Conservation (phyloP, 2,797 vertebrate genomes). For the Garrulus glandarius region DNA sequence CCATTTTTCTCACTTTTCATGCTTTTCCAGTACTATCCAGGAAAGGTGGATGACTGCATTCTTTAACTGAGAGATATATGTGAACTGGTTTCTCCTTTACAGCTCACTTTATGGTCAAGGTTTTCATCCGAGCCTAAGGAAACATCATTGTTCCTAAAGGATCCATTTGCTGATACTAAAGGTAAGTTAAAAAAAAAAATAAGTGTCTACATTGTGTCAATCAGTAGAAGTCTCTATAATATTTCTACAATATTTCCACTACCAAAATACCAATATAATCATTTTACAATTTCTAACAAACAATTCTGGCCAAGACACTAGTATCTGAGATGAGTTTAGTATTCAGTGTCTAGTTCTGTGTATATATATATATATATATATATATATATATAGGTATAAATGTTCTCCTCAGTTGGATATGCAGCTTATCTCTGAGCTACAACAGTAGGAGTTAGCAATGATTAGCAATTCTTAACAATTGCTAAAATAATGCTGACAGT, state of each 20-base stretch:
- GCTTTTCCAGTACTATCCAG: not conserved
- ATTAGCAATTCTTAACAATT: not conserved
- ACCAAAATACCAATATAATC: not conserved
- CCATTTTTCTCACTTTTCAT: not conserved
- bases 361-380: too few species aligned
- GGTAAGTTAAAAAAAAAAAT: not conserved
- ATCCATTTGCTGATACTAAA: not conserved
- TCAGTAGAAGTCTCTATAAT: not conserved
- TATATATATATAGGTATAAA: not conserved
- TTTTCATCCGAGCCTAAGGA: not conserved
- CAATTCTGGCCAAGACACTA: not conserved
- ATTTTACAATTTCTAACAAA: not conserved
- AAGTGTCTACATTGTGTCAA: not conserved
- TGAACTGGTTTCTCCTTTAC: not conserved
- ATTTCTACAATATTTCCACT: not conserved
- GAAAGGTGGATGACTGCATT: not conserved
- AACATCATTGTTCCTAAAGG: not conserved
- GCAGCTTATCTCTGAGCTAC: not conserved
- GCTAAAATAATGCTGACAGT: not conserved
- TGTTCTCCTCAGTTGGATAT: not conserved
- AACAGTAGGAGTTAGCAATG: not conserved
- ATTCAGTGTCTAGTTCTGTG: not conserved
- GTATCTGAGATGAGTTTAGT: not conserved
- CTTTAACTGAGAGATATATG: not conserved
- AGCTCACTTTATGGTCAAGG: not conserved